Evolutionary conservation across 1,140 invertebrate genomes (phyloP).

Genomic region (Drosophila burlai): DNA sequence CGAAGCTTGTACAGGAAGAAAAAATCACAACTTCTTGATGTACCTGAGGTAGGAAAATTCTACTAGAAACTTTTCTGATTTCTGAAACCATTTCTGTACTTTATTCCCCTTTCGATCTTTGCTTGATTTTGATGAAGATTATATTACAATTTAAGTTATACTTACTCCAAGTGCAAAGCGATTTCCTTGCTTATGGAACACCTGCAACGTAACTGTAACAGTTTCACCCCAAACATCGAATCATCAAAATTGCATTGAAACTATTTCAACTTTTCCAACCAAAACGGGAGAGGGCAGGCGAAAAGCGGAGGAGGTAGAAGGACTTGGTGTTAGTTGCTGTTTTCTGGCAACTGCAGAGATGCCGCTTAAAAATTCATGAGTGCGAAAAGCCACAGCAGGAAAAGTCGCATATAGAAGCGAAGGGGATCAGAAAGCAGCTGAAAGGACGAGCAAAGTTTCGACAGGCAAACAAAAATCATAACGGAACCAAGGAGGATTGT

Average conservation of each 20-base stretch:
- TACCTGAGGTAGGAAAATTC: not conserved
- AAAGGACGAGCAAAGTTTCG: constrained; percentile 53
- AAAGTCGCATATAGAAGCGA: constrained; percentile 37
- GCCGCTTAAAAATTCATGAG: constrained; percentile 65
- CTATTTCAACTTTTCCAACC: constrained; percentile 51
- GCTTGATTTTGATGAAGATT: not conserved
- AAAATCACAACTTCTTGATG: not conserved
- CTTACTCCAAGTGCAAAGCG: constrained; percentile 12
- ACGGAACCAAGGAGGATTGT: constrained; percentile 53
- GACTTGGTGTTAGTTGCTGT: constrained; percentile 55
- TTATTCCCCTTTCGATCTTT: not conserved
- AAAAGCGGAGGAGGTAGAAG: not conserved
- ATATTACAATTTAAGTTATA: not conserved
- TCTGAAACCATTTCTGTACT: not conserved
- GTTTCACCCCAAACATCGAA: constrained; percentile 48
- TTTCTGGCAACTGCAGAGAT: constrained; percentile 58
- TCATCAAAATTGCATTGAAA: constrained; percentile 67
- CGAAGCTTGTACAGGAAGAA: not conserved
- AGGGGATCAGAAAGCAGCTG: constrained; percentile 37
- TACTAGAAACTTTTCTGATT: not conserved
- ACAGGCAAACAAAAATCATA: constrained; percentile 63
- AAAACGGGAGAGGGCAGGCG: not conserved
- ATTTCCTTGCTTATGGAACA: constrained; percentile 29
- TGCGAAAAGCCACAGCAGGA: constrained; percentile 61
- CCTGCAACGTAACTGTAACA: constrained; percentile 21